A percentile compares a stretch with the other conserved stretches of the same genome.
Conservation (phyloP, 2,888 invertebrate species). For the Diaphora mendica region DNA sequence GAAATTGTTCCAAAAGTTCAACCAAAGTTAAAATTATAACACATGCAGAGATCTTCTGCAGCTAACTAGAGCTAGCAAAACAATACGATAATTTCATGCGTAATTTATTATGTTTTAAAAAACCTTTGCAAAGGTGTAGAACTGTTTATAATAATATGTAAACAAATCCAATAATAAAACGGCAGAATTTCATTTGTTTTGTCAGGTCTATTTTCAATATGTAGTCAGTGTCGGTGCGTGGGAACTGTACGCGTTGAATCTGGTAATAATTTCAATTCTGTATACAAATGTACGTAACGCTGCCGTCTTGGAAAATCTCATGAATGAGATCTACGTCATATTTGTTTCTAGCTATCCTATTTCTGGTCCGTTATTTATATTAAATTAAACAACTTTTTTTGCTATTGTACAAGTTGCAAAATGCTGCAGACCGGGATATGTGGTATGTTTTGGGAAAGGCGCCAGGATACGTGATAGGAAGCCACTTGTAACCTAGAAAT, state of each 20-base stretch:
- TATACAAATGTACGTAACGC: conserved; percentile 17
- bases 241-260: neutral
- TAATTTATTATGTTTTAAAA: neutral
- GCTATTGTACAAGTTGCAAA: no score
- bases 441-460: no score
- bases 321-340: conserved; percentile 18
- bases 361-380: neutral
- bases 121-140: neutral
- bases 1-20: neutral
- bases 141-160: neutral
- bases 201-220: conserved; percentile 10
- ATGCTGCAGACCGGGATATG: no score
- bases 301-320: conserved; percentile 17
- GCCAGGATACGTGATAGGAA: no score
- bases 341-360: conserved; percentile 14
- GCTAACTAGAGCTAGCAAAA: neutral
- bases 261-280: conserved; percentile 15
- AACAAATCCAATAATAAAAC: conserved; percentile 11
- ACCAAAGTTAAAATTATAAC: neutral
- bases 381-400: neutral
- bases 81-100: neutral
- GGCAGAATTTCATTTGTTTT: conserved; percentile 10
- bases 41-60: neutral
- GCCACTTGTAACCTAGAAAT: no score
- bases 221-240: neutral